Evolutionary conservation across 2,113 vertebrate genomes (phyloP), one percentile per base, ranked within the genome.

Genomic region (Butorides virescens): DNA sequence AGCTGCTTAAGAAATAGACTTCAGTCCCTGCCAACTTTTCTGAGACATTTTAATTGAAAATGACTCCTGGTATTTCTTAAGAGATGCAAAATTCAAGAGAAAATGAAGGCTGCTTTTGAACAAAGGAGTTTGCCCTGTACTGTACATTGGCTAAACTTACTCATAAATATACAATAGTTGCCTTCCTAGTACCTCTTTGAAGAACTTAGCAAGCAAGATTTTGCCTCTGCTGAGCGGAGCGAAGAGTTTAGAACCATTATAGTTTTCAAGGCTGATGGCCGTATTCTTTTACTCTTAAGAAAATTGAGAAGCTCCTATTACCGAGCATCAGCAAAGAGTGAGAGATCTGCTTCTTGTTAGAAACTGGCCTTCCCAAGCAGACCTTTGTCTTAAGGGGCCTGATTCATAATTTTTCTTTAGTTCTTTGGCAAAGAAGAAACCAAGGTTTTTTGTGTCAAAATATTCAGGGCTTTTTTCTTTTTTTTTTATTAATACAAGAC

Each of bases 21-120:
- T 70, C 44, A 58, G 62, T 91, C 74, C 81, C 81, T 97, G 97
- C 92, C 97, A 97, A 90, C 80, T 95, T 86, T 87, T 90, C 87
- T 76, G 87, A 95, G 94, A 91, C 93, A 66, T 91, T 96, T 50
- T 96, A 96, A 95, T 95, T 97, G 95, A 92, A 96, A 97, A 79
- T 95, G 84, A 97, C 74, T 96, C 84, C 84, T 87, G 83, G 93
- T 96, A 93, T 96, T 94, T 94, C 86, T 93, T 89, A 84, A 95
- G 77, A 93, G 91, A 89, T 81, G 81, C 78, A 91, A 96, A 95
- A 92, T 72, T 82, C 49, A 79, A 91, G 93, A 77, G 86, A 95
- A 94, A 96, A 94, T 95, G 87, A 93, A 95, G 84, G 74, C 86
- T 95, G 86, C 86, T 92, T 96, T 95, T 85, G 91, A 96, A 87